Base-by-base conservation (phyloP, 2,888 invertebrate genomes). In the Rhogogaster chlorosoma region DNA sequence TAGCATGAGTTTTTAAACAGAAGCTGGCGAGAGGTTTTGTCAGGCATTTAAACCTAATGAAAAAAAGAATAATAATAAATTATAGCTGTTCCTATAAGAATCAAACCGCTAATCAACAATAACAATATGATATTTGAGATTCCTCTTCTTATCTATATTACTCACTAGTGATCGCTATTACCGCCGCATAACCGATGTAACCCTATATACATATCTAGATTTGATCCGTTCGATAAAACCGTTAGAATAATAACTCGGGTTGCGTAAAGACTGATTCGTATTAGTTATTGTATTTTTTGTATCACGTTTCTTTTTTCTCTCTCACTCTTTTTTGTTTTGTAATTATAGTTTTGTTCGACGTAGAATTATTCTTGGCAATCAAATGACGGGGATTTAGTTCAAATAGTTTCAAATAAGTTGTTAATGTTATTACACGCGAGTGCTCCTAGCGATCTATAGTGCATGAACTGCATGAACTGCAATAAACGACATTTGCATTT, bases 401-500 rank as follows among this genome's bases (percentile, higher is more conserved):
- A 12, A 15, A 45, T 45, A 45, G 15, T 45, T 45, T 45, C 15
- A 15, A 45, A 45, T 45, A 45, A 45, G 0, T 45, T 45, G 15
- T 45, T 15, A 45, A 45, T 45, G 45, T 15, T 45, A 45, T 45
- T 45, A 45, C 45, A 45, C 45, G 12, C 15, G 15, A 45, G 45
- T 45, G 45, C 12, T 12, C 15, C 45, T 4, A 45, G 12, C 15
- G 15, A 45, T 45, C 45, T 45, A n/a, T n/a, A 45, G 36, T 71
- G 36, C 70, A 73, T 5, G 42, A 42, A 73, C 71, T 32, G 49
- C 45, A 26, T 26, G 49, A 57, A 78, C 78, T 78, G 53, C 78
- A 80, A 22, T 80, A 57, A 80, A 80, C 38, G 57, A 85, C 86
- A 91, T 91, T 91, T 91, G 91, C 91, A 91, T 91, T 87, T 86